Evolutionary conservation across 2,113 vertebrate species (phyloP).

Genomic region (Dinomys branickii): DNA sequence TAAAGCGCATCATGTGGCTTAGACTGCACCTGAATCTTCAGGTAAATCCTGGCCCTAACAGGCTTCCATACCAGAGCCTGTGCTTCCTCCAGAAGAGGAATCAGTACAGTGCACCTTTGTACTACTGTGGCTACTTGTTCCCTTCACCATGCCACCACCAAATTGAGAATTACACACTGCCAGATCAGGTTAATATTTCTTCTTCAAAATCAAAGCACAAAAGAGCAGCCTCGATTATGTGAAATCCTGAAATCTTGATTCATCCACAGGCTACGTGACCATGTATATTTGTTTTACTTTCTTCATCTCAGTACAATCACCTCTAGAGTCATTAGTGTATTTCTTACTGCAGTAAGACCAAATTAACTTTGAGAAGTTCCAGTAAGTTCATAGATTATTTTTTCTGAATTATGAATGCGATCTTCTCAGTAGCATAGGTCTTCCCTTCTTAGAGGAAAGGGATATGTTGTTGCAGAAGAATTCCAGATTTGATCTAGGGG

Average conservation of each 20-base stretch:
- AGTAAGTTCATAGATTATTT: background rate
- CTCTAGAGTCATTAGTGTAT: background rate
- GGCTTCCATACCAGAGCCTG: rapidly evolving
- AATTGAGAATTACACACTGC: background rate
- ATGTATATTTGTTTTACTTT: background rate
- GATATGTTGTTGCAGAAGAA: background rate
- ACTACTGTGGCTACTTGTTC: background rate
- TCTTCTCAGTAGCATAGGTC: background rate
- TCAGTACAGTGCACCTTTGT: background rate
- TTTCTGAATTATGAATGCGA: background rate
- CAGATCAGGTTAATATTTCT: background rate
- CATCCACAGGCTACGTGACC: background rate
- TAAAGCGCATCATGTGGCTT: background rate
- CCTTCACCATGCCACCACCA: background rate
- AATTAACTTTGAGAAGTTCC: background rate
- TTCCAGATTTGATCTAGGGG: background rate
- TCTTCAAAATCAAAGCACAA: background rate
- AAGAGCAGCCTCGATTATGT: background rate
- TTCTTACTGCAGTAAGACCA: background rate
- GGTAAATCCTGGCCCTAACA: background rate
- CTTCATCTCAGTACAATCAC: background rate
- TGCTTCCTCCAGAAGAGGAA: background rate
- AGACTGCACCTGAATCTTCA: background rate
- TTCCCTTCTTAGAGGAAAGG: background rate
- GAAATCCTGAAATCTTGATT: background rate